A percentile compares a stretch with the other conserved stretches of the same genome.
Evolutionary conservation across 2,797 vertebrate genomes (phyloP).

Genomic region (Clangula hyemalis): DNA sequence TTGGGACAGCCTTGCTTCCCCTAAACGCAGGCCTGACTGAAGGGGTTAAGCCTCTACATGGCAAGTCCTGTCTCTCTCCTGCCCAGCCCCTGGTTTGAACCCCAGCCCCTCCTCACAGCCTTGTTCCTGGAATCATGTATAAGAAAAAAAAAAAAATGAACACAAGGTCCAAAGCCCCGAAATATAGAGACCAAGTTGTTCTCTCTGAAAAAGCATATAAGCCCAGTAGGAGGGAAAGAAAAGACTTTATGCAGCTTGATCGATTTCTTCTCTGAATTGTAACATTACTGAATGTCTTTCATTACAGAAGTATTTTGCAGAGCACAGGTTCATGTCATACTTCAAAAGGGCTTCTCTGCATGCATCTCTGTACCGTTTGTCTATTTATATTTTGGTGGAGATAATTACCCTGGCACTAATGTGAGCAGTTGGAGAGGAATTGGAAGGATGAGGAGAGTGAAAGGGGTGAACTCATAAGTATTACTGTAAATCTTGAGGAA

Average conservation of each 20-base stretch:
- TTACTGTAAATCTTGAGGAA: not conserved
- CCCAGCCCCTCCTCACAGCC: not conserved
- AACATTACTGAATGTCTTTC: not conserved
- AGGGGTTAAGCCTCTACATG: not conserved
- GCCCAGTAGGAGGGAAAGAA: not conserved
- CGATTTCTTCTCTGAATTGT: not conserved
- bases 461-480: not conserved
- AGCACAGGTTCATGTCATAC: not conserved
- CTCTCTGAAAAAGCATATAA: slow-evolving; percentile 20
- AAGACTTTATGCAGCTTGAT: not conserved
- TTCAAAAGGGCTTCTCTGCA: slow-evolving; percentile 3
- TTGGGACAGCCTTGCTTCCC: not conserved
- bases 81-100: not conserved
- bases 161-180: not conserved
- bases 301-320: not conserved
- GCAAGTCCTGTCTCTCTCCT: not conserved
- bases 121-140: not conserved
- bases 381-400: not conserved
- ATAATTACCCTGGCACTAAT: not conserved
- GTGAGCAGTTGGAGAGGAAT: not conserved
- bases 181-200: not conserved
- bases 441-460: not conserved
- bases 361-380: not conserved
- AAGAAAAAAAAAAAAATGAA: not conserved
- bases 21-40: not conserved